Evolutionary conservation across 2,888 invertebrate genomes (phyloP).

Genomic region (Plagiodera versicolora): DNA sequence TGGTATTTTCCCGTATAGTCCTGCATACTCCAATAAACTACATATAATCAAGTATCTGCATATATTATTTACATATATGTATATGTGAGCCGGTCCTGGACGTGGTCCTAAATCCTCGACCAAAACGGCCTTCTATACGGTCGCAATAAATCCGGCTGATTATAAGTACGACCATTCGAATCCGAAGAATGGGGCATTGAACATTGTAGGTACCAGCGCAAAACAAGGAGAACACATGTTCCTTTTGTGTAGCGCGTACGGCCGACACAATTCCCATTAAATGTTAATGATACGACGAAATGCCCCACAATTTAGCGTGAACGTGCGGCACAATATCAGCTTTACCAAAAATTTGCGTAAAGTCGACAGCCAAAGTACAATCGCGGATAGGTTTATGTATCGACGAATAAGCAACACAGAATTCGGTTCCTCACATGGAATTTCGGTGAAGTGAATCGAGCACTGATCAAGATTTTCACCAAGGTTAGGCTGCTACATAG

Average conservation of each 20-base stretch:
- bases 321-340: conserved; percentile 48
- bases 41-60: too few species aligned
- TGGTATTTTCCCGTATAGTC: too few species aligned
- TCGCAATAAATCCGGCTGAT: conserved; percentile 32
- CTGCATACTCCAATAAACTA: too few species aligned
- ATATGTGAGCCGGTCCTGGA: background rate
- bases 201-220: conserved; percentile 42
- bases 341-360: conserved; percentile 48
- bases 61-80: too few species aligned
- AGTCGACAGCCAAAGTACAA: conserved; percentile 49
- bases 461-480: too few species aligned
- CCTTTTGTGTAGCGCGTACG: conserved; percentile 51
- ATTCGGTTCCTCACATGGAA: background rate
- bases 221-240: conserved; percentile 53
- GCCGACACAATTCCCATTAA: conserved; percentile 53
- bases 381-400: conserved; percentile 40
- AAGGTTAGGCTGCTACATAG: too few species aligned
- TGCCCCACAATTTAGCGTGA: conserved; percentile 54
- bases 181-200: conserved; percentile 42
- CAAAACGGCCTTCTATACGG: conserved; percentile 28
- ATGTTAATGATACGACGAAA: conserved; percentile 55
- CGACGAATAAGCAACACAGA: background rate
- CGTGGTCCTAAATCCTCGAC: conserved; percentile 11
- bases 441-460: background rate
- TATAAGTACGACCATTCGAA: conserved; percentile 35